Conservation (phyloP, 2,113 vertebrate species). For the Lepidothrix coronata region DNA sequence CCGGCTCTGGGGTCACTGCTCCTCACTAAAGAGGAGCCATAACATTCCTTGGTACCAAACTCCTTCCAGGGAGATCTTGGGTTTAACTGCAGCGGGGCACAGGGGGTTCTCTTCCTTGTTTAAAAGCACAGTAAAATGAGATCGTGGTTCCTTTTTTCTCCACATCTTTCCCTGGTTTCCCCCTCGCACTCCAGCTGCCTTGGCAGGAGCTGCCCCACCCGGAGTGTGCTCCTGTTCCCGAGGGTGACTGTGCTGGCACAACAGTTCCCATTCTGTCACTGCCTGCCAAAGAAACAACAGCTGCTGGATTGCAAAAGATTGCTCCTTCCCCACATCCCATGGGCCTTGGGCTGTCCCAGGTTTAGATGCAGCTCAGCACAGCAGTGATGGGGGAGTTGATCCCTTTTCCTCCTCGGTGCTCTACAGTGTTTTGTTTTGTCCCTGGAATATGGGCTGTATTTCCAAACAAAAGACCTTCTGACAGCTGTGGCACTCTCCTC, state of each 20-base stretch:
- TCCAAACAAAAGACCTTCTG: not conserved
- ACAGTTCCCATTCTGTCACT: not conserved
- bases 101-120: not conserved
- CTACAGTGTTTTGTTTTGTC: not conserved
- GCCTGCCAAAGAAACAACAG: not conserved
- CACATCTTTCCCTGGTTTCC: not conserved
- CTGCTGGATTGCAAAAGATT: not conserved
- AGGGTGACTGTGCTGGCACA: not conserved
- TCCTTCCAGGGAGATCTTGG: not conserved
- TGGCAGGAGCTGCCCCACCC: not conserved
- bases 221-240: not conserved
- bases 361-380: not conserved
- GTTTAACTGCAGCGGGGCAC: rapidly evolving
- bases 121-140: not conserved
- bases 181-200: not conserved
- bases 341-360: not conserved
- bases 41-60: not conserved
- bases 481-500: not conserved
- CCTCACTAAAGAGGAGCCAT: not conserved
- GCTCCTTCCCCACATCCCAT: too few species aligned
- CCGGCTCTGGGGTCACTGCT: not conserved
- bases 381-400: not conserved
- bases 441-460: rapidly evolving
- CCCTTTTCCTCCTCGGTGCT: not conserved
- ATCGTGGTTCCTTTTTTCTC: not conserved